Percentiles rank a stretch among this genome's conserved stretches.
These are phyloP conservation scores for Zoanthus solanderi DNA, from an alignment of 92 coral and sea anemone genomes.

Conservation along the genomic window DNA sequence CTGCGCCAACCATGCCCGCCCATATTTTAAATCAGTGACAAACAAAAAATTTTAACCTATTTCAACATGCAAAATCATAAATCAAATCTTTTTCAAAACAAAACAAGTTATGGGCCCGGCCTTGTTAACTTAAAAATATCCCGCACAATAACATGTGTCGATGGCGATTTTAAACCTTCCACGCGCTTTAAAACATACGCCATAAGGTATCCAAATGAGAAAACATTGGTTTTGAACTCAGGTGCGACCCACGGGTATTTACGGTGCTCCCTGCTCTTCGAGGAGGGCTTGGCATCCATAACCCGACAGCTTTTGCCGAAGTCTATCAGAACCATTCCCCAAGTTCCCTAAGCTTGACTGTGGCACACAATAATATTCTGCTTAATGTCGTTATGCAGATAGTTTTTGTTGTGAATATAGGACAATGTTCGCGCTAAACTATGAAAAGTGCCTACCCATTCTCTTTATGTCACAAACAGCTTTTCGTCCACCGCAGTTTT, in stretches of 20 bases:
- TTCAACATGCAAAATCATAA: no score
- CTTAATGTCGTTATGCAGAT: not conserved
- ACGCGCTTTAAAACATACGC: not conserved
- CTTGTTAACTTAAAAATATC: no score
- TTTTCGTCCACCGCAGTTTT: not conserved
- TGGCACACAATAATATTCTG: not conserved
- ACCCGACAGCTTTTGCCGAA: not conserved
- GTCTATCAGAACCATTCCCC: not conserved
- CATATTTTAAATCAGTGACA: no score
- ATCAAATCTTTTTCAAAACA: no score
- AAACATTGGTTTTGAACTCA: not conserved
- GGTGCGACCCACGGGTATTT: slow-evolving; percentile 1
- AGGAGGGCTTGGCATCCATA: not conserved
- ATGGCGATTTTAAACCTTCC: not conserved
- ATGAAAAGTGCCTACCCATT: not conserved
- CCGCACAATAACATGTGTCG: not conserved
- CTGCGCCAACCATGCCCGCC: no score
- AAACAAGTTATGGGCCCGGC: no score
- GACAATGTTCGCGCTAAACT: not conserved
- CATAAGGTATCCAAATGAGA: not conserved
- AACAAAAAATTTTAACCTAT: no score
- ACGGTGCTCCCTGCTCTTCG: not conserved
- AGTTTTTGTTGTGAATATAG: not conserved
- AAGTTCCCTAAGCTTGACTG: not conserved
- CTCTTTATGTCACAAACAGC: not conserved